Base-by-base conservation (phyloP, 2,797 vertebrate species). In the Gymnocypris eckloni region DNA sequence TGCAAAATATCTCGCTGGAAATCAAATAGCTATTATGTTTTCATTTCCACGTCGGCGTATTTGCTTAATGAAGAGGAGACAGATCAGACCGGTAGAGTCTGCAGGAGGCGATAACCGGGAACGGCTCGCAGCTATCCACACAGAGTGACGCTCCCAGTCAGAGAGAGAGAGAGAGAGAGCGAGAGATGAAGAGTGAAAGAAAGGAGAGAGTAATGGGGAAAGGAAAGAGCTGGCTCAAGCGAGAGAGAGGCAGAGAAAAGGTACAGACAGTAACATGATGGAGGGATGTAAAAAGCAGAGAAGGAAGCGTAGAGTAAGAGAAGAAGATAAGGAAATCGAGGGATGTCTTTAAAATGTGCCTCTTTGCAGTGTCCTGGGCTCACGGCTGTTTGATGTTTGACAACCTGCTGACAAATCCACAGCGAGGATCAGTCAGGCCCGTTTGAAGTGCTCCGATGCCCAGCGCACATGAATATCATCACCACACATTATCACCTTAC, bases 11-110 rank as follows among this genome's bases (percentile, higher is more conserved):
- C 98, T 99, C 96, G 79, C 95, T 95, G 95, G 97, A 97, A 99
- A 98, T 99, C 98, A 99, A 99, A 99, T 97, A 98, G 98, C 98
- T 98, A 98, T 99, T 99, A 99, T 99, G 98, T 98, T 98, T 98
- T 97, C 98, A 98, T 99, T 99, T 98, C 97, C 97, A 98, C 97
- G 96, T 96, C 95, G 93, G 96, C 97, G 96, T 98, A 98, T 98
- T 97, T 95, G 97, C 97, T 98, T 99, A 99, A 99, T 98, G 98
- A 99, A 98, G 97, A 97, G 97, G 97, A 98, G 98, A 97, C 96
- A 96, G 97, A 97, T 97, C 96, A 97, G 95, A 96, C 96, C 95
- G 95, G 95, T 94, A 90, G 93, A 95, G 95, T 96, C 97, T 99
- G 98, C 96, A 95, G 95, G 95, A 93, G 96, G 94, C 96, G 97